A percentile compares a stretch with the other conserved stretches of the same genome.
Evolutionary conservation across 2,888 invertebrate genomes (phyloP).

Genomic region (Chesias legatella): DNA sequence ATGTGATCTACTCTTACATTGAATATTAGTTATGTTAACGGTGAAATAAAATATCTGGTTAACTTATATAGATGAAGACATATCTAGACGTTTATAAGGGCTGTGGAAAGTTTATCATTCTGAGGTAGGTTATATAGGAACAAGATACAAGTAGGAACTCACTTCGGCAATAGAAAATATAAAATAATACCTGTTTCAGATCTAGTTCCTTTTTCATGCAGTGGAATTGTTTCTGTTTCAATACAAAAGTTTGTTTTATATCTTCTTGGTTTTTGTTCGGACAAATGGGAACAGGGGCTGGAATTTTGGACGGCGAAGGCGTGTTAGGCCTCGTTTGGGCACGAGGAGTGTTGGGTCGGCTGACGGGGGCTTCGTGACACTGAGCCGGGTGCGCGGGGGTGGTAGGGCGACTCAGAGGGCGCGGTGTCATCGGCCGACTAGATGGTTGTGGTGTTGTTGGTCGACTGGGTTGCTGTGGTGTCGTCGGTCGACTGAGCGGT

Average conservation of each 20-base stretch:
- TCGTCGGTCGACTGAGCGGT: slow-evolving; percentile 44
- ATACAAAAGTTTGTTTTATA: slow-evolving; percentile 42
- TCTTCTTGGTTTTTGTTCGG: slow-evolving; percentile 37
- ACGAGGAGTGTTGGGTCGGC: slow-evolving; percentile 38
- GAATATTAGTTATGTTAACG: too few relatives aligned
- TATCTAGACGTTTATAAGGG: too few relatives aligned
- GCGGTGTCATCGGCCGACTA: slow-evolving; percentile 52
- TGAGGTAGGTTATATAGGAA: too few relatives aligned
- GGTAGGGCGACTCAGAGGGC: slow-evolving; percentile 47
- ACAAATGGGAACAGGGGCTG: slow-evolving; percentile 1
- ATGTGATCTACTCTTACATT: too few relatives aligned
- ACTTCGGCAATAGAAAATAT: slow-evolving; percentile 5
- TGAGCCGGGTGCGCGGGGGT: slow-evolving; percentile 32
- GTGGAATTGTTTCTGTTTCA: slow-evolving; percentile 56
- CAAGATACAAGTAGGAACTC: too few relatives aligned
- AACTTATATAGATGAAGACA: too few relatives aligned
- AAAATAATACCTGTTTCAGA: slow-evolving; percentile 58
- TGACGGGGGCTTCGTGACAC: slow-evolving; percentile 21
- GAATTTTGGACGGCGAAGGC: slow-evolving; percentile 17
- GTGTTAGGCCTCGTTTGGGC: slow-evolving; percentile 19
- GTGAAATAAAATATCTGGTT: too few relatives aligned
- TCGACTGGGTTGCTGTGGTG: slow-evolving; percentile 49
- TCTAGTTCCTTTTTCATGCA: slow-evolving; percentile 69
- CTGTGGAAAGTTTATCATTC: too few relatives aligned
- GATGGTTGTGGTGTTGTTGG: slow-evolving; percentile 47